A percentile compares a stretch with the other conserved stretches of the same genome.
These are phyloP conservation scores for Falco concolor DNA, from an alignment of 2,797 vertebrate species.

Conservation along the genomic window DNA sequence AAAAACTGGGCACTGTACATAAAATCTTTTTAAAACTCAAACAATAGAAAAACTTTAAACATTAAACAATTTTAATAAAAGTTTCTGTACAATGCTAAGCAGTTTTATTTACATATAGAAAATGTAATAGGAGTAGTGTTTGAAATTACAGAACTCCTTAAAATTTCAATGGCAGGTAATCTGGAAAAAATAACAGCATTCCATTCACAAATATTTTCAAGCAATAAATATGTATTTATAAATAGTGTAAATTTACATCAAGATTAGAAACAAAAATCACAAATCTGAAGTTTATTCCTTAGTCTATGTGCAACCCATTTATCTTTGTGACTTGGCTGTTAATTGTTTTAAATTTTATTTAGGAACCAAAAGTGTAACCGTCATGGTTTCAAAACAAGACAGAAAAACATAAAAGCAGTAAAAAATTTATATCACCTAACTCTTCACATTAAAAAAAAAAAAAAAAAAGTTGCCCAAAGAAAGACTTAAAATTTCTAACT, in stretches of 20 bases:
- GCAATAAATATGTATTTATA: conserved; percentile 99
- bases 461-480: conserved; percentile 80
- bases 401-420: conserved; percentile 87
- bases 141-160: conserved; percentile 98
- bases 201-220: conserved; percentile 99
- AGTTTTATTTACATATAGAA: conserved; percentile 97
- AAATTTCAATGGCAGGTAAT: conserved; percentile 99
- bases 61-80: conserved; percentile 93
- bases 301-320: conserved; percentile 97
- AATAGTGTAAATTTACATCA: conserved; percentile 99
- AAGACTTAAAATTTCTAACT: conserved; percentile 89
- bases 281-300: conserved; percentile 97
- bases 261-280: conserved; percentile 99
- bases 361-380: conserved; percentile 81
- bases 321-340: conserved; percentile 95
- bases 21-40: conserved; percentile 83
- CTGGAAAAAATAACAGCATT: conserved; percentile 99
- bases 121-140: conserved; percentile 92
- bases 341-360: conserved; percentile 83
- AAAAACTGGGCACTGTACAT: conserved; percentile 83
- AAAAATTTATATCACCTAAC: conserved; percentile 81
- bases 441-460: conserved; percentile 86
- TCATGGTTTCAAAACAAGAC: conserved; percentile 84
- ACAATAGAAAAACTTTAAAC: conserved; percentile 89
- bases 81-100: conserved; percentile 96